Evolutionary conservation across 2,113 vertebrate species (phyloP), one percentile per base, ranked within the genome.

Genomic region (Baryphthengus martii): DNA sequence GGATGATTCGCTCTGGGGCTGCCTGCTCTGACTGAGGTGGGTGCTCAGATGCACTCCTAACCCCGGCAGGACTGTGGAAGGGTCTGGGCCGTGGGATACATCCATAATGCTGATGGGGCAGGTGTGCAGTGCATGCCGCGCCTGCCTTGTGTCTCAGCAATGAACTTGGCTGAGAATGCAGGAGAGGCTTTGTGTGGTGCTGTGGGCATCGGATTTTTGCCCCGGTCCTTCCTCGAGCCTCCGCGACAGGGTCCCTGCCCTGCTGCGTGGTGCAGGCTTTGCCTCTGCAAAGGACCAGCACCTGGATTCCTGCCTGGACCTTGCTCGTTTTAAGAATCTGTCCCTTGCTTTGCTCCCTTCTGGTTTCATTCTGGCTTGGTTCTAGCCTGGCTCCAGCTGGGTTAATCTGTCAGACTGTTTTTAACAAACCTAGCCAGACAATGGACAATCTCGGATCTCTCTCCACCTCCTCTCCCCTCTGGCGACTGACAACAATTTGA

Each of bases 331-430:
- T 15, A 52, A 11, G 49, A 4, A 2, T 65, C 56, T 42, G 49
- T 28, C 33, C 25, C 19, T 67, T 86, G 7, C 25, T 56, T 72
- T 72, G 58, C 74, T 88, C 37, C 59, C 15, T 33, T 37, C 61
- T 39, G 3, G 25, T 71, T 80, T 25, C 33, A 10, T 33, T 73
- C 29, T 62, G 42, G 7, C 35, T n/a, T 33, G 76, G 39, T 61
- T 93, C 29, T 67, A 56, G 52, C 42, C 74, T 78, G 88, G 67
- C 88, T 97, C 85, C 85, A 58, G 37, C 37, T 8, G 28, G 55
- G 73, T 95, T 96, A 94, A 88, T 95, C 67, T 97, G 85, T 93
- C 85, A 87, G n/a, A 56, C n/a, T 76, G 10, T 33, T 83, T 65
- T 73, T 72, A 56, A 58, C 71, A 85, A 90, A 72, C 45, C 58